Evolutionary conservation across 2,113 vertebrate species (phyloP).

Genomic region (Hymenochirus boettgeri): DNA sequence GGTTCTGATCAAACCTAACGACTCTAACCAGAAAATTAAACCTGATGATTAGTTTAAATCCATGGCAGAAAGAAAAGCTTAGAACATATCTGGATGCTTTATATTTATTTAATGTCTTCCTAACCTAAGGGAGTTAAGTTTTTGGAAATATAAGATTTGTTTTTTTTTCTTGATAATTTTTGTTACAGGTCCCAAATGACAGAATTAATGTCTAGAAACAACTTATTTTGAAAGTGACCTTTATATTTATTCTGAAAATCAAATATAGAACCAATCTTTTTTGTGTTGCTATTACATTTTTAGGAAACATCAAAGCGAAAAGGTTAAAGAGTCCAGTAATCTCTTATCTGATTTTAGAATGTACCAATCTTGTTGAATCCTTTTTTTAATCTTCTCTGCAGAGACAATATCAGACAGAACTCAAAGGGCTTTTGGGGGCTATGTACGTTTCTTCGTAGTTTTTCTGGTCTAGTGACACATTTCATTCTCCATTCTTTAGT

Average conservation of each 20-base stretch:
- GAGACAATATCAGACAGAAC: constrained; percentile 33
- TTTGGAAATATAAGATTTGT: constrained; percentile 21
- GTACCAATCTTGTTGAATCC: constrained; percentile 38
- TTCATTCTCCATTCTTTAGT: constrained; percentile 39
- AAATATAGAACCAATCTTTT: constrained; percentile 34
- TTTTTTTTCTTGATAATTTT: constrained; percentile 19
- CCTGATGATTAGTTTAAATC: too few species aligned
- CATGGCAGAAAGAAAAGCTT: too few species aligned
- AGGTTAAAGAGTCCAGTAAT: constrained; percentile 41
- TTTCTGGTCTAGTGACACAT: constrained; percentile 30
- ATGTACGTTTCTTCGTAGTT: constrained; percentile 19
- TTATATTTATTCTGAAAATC: constrained; percentile 31
- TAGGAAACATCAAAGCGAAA: constrained; percentile 36
- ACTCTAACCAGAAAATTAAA: too few species aligned
- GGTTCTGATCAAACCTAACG: too few species aligned
- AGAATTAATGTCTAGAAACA: constrained; percentile 30
- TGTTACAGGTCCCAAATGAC: constrained; percentile 17
- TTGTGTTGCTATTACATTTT: constrained; percentile 36
- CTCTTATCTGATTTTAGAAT: constrained; percentile 37
- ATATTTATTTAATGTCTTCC: too few species aligned
- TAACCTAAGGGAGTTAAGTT: too few species aligned
- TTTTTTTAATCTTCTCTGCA: constrained; percentile 37
- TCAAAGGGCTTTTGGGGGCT: constrained; percentile 39
- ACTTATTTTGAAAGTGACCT: constrained; percentile 42
- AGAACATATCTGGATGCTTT: too few species aligned